Conservation (phyloP, 37 sponge, comb jelly and placozoan genomes). For the Spongilla lacustris region DNA sequence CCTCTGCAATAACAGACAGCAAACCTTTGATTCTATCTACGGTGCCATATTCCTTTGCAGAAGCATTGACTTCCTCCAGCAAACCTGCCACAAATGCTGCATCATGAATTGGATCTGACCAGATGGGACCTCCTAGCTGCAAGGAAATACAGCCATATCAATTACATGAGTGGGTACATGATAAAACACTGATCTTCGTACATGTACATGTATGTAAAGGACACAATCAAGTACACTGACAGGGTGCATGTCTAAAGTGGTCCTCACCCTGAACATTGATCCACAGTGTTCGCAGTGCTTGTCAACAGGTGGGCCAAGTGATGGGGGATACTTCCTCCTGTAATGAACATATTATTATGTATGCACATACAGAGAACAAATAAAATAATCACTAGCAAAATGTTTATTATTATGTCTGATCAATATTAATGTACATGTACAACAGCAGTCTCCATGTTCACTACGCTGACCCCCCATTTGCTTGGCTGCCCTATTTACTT, state of each 20-base stretch:
- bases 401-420: no score
- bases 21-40: constrained; percentile 83
- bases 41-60: constrained; percentile 40
- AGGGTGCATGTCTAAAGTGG: no score
- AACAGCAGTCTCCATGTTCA: no score
- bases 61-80: constrained; percentile 42
- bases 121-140: constrained; percentile 96
- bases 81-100: constrained; percentile 80
- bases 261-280: constrained; percentile 64
- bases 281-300: constrained; percentile 85
- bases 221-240: no score
- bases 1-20: constrained; percentile 84
- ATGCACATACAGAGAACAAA: no score
- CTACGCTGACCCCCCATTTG: no score
- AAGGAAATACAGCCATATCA: neutral
- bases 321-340: constrained; percentile 68
- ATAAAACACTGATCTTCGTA: no score
- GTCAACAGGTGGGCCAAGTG: constrained; percentile 85
- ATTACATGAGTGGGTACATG: neutral
- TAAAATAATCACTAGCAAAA: no score
- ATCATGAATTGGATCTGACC: constrained; percentile 91
- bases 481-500: no score
- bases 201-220: neutral
- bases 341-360: no score
- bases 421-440: no score